Base-by-base conservation (phyloP, 2,113 vertebrate genomes). In the Thamnaconus septentrionalis region DNA sequence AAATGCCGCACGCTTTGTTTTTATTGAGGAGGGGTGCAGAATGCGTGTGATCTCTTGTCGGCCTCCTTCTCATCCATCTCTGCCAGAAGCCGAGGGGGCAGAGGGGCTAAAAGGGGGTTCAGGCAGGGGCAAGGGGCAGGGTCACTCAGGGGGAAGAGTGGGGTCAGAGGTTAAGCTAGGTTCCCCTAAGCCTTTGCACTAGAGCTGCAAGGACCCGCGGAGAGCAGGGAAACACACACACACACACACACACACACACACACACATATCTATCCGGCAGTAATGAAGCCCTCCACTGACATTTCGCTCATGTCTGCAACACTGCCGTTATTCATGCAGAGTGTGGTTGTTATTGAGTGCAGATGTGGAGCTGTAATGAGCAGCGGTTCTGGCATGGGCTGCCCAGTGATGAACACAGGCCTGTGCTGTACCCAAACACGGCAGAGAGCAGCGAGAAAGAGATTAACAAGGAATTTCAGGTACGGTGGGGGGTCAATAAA, bases 341-440 rank as follows among this genome's bases (percentile, higher is more conserved):
- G 82, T 59, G 79, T 76, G 80, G 76, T 53, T 63, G 61, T 91
- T 88, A 90, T 90, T 87, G 84, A 78, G 80, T 87, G 83, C 90
- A 93, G 91, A 91, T 92, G 91, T 92, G 79, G 71, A 11, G 66
- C 72, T 67, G 81, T 89, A 90, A 91, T 91, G 87, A 90, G 78
- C 60, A 77, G 58, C 47, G 69, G 56, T 76, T 84, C 71, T 75
- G 68, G 70, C 71, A 78, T 41, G n/a, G 76, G 63, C 75, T 51
- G 9, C 53, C 47, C 54, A 44, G 66, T 31, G 84, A 85, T 76
- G 82, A 85, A 89, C 85, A 90, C 75, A 75, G 73, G 57, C 69
- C 60, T 78, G 64, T 52, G 75, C 84, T 84, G 78, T 84, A 74
- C 69, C 64, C 49, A 61, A 60, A 80, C 53, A 18, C 45, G 65